These are phyloP conservation scores for Chironomus tepperi DNA, from an alignment of 1,140 invertebrate species.

Conservation along the genomic window DNA sequence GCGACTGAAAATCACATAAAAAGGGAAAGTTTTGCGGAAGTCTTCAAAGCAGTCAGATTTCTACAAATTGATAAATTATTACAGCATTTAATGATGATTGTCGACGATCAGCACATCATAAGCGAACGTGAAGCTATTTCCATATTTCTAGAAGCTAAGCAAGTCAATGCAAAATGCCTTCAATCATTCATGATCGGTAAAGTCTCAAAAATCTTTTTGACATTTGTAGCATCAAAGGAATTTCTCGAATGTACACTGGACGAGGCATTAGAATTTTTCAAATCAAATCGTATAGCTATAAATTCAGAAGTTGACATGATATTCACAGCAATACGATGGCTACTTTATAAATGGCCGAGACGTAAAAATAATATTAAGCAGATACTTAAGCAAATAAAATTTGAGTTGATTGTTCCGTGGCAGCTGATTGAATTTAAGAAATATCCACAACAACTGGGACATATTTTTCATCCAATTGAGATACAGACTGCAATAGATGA, in stretches of 20 bases:
- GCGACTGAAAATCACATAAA: neutral
- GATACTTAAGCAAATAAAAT: neutral
- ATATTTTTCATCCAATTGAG: neutral
- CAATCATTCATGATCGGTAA: neutral
- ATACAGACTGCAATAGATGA: neutral
- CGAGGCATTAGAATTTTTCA: neutral
- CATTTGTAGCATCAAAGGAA: neutral
- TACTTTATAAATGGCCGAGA: neutral
- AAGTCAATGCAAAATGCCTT: neutral
- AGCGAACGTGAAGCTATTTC: neutral
- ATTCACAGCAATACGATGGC: neutral
- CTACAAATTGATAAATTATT: neutral
- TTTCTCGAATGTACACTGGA: neutral
- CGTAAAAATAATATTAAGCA: neutral
- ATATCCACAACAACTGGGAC: neutral
- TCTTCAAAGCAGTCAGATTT: neutral
- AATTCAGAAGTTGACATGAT: slow-evolving; percentile 17
- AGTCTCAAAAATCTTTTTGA: slow-evolving; percentile 2
- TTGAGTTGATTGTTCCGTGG: neutral
- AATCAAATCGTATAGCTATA: neutral
- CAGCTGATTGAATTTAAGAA: neutral
- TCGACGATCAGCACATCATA: neutral
- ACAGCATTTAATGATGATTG: neutral
- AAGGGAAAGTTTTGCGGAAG: neutral
- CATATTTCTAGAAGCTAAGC: neutral